These are phyloP conservation scores for Styela clava DNA, from an alignment of 23 tunicate genomes.

Conservation along the genomic window DNA sequence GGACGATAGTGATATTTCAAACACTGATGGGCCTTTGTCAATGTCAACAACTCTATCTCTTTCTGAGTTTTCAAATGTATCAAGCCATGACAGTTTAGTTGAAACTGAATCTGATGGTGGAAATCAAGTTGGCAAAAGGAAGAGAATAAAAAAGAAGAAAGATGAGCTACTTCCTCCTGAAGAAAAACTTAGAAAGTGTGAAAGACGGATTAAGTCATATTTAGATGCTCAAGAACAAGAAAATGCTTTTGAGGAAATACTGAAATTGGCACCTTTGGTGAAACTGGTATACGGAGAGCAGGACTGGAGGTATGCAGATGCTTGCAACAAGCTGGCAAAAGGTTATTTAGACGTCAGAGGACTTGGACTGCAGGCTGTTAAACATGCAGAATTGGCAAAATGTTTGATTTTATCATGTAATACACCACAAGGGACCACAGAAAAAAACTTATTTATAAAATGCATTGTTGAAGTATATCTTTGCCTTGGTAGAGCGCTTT, in stretches of 20 bases:
- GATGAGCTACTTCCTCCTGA: slow-evolving; percentile 13
- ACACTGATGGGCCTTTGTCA: background rate
- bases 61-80: background rate
- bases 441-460: slow-evolving; percentile 15
- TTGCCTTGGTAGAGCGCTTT: background rate
- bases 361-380: slow-evolving; percentile 2
- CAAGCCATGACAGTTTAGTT: background rate
- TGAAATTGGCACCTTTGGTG: slow-evolving; percentile 7
- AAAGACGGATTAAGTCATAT: background rate
- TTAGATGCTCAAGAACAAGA: background rate
- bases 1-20: background rate
- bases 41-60: background rate
- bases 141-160: background rate
- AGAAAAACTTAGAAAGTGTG: slow-evolving; percentile 21
- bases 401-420: background rate
- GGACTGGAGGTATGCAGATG: slow-evolving; percentile 30
- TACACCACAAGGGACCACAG: background rate
- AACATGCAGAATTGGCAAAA: slow-evolving; percentile 17
- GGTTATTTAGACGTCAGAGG: slow-evolving; percentile 21
- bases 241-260: slow-evolving; percentile 1
- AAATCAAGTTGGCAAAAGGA: background rate
- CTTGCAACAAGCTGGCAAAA: background rate
- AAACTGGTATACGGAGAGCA: slow-evolving; percentile 22
- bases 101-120: background rate
- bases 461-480: slow-evolving; percentile 21